Evolutionary conservation across 2,113 vertebrate genomes (phyloP), one percentile per base, ranked within the genome.

Genomic region (Thomomys bottae): DNA sequence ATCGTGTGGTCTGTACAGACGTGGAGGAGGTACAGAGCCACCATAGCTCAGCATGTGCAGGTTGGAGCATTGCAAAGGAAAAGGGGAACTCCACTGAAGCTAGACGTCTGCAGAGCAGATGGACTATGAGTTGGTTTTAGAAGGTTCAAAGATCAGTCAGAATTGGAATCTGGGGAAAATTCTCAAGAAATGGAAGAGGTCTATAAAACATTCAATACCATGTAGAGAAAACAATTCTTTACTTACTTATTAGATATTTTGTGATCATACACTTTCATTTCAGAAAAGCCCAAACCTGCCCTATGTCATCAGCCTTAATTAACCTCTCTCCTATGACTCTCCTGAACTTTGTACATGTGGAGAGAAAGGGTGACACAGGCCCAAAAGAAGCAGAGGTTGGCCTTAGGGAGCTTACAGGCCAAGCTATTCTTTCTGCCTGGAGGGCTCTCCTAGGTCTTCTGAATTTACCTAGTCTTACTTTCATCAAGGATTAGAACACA

Each of bases 101-200:
- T 10, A 68, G 49, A 83, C 61, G 32, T 71, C 72, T 79, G 49
- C 42, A 64, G 61, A 59, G 45, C 26, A 68, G 75, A 84, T 30
- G 70, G 30, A 84, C 75, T 79, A 82, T 45, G 34, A 86, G 85
- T n/a, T 64, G 79, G 24, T 18, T 88, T 75, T 24, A 45, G 64
- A 93, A 89, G 63, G 73, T 63, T 81, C 49, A 71, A 75, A 26
- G 83, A 7, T 77, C 83, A 92, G 67, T 92, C 63, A 77, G 92
- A 90, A 77, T 28, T 40, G 36, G 72, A 89, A 40, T 17, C 57
- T 85, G 42, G 63, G 40, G 78, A 66, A 40, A 63, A 79, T 6
- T 89, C n/a, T 26, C 14, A 20, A 63, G 34, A 90, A 83, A 84
- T 67, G 49, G 32, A 89, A 67, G 36, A 66, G 49, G 45, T 63